Conservation (phyloP, 2,888 invertebrate species). For the Clunio marinus region DNA sequence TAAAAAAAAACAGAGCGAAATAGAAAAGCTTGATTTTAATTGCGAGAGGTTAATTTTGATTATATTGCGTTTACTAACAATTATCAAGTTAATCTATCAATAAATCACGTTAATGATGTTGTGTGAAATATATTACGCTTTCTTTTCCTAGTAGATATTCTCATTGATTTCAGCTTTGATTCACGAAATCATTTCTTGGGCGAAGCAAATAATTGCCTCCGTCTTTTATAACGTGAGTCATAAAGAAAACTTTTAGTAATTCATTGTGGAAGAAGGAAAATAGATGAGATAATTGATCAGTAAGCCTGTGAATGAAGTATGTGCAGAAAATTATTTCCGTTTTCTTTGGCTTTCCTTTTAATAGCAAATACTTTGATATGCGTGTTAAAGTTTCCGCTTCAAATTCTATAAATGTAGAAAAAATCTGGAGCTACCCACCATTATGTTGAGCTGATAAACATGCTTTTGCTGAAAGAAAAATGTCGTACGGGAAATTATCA, state of each 20-base stretch:
- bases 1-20: too few species aligned
- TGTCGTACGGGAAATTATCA: not conserved
- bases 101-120: slow-evolving; percentile 18
- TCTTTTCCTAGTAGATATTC: too few species aligned
- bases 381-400: too few species aligned
- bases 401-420: too few species aligned
- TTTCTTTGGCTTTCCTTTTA: too few species aligned
- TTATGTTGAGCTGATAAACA: too few species aligned
- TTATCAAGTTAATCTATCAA: slow-evolving; percentile 14
- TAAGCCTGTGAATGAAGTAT: too few species aligned
- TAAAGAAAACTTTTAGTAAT: slow-evolving; percentile 9
- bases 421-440: too few species aligned
- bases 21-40: not conserved
- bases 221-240: slow-evolving; percentile 11
- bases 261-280: not conserved
- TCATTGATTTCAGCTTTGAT: slow-evolving; percentile 19
- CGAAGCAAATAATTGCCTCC: slow-evolving; percentile 2
- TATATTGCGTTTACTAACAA: slow-evolving; percentile 16
- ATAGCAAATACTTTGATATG: too few species aligned
- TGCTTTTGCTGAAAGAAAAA: too few species aligned
- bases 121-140: slow-evolving; percentile 3
- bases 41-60: slow-evolving; percentile 10
- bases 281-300: slow-evolving; percentile 3
- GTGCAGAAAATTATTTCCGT: too few species aligned
- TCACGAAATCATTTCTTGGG: not conserved